These are phyloP conservation scores for Monarcha castaneiventris DNA, from an alignment of 2,113 vertebrate species.

Conservation along the genomic window DNA sequence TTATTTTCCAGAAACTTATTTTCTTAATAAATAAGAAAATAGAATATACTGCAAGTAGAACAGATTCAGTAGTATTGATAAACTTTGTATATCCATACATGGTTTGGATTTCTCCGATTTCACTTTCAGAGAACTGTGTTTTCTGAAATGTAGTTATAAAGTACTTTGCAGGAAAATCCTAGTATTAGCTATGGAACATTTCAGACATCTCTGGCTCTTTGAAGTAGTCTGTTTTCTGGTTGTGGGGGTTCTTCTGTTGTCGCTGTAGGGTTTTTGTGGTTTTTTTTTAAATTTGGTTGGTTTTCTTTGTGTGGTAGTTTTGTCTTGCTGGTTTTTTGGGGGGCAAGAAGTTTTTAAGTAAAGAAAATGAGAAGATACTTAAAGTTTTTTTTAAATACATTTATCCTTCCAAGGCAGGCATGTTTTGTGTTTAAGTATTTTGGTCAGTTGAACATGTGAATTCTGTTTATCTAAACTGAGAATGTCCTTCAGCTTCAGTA, in stretches of 20 bases:
- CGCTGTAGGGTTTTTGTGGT: not conserved
- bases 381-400: not conserved
- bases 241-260: not conserved
- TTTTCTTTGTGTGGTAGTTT: not conserved
- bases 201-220: not conserved
- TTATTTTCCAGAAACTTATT: too few relatives aligned
- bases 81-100: not conserved
- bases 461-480: not conserved
- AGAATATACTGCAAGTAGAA: not conserved
- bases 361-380: not conserved
- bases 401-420: not conserved
- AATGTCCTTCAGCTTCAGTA: not conserved
- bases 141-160: not conserved
- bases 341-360: fast-evolving
- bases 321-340: not conserved
- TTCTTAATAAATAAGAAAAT: not conserved
- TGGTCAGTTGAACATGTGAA: not conserved
- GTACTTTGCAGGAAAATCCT: not conserved
- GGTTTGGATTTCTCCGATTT: not conserved
- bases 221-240: not conserved
- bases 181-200: not conserved
- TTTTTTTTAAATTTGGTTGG: not conserved
- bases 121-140: not conserved
- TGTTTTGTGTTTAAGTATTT: not conserved
- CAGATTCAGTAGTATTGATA: not conserved